These are phyloP conservation scores for Bombylius discolor DNA, from an alignment of 2,888 invertebrate species.

Conservation along the genomic window DNA sequence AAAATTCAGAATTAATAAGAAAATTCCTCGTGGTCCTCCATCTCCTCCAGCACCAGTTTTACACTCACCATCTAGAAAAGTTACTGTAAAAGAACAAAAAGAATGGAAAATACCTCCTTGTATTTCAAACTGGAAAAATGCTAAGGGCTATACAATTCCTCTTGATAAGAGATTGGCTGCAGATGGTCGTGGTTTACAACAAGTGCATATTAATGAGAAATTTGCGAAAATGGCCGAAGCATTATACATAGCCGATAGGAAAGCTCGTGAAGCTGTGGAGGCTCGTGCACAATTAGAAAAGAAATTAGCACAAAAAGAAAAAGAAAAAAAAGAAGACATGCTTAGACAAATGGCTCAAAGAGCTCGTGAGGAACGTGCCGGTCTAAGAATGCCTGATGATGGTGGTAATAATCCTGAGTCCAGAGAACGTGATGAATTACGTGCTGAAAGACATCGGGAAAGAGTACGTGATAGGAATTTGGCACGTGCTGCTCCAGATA, in stretches of 20 bases:
- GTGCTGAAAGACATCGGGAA: constrained; percentile 83
- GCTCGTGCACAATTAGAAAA: constrained; percentile 91
- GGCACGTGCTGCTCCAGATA: constrained; percentile 87
- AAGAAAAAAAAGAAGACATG: constrained; percentile 95
- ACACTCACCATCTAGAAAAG: constrained; percentile 94
- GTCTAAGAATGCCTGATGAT: constrained; percentile 39
- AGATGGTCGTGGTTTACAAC: constrained; percentile 93
- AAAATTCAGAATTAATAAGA: constrained; percentile 94
- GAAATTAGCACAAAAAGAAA: constrained; percentile 93
- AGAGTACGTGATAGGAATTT: constrained; percentile 86
- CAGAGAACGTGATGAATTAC: constrained; percentile 71
- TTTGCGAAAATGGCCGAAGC: constrained; percentile 98
- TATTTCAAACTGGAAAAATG: constrained; percentile 99
- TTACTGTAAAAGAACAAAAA: constrained; percentile 96
- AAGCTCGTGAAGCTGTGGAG: constrained; percentile 95
- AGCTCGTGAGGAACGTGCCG: constrained; percentile 90
- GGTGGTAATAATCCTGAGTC: constrained; percentile 40
- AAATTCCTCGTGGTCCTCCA: constrained; percentile 96
- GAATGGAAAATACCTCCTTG: constrained; percentile 99
- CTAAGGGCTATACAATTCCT: constrained; percentile 94
- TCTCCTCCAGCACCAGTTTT: constrained; percentile 98
- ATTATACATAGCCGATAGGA: constrained; percentile 91
- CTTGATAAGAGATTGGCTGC: constrained; percentile 96
- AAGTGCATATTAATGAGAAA: constrained; percentile 97
- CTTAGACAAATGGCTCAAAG: constrained; percentile 84